Percentiles rank a stretch among this genome's conserved stretches.
Conservation (phyloP, 2,888 invertebrate genomes). For the Drosophila fulvimacula region DNA sequence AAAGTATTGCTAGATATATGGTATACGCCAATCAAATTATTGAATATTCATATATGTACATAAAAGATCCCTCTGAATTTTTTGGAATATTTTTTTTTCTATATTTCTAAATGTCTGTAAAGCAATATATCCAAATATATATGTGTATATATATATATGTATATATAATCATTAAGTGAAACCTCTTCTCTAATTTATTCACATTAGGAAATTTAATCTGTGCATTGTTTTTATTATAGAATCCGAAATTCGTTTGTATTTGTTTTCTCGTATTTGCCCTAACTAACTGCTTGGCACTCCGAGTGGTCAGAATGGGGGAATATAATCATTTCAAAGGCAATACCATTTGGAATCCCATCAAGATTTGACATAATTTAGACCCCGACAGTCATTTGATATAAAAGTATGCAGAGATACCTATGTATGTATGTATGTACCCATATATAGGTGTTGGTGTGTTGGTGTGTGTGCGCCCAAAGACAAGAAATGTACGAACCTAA, state of each 20-base stretch:
- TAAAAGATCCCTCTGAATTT: too few relatives aligned
- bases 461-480: conserved; percentile 31
- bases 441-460: neutral
- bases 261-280: neutral
- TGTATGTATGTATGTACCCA: neutral
- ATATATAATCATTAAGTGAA: neutral
- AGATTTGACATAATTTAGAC: conserved; percentile 77
- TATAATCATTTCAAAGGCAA: conserved; percentile 54
- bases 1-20: neutral
- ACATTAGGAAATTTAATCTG: conserved; percentile 22
- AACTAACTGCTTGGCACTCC: conserved; percentile 3
- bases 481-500: conserved; percentile 65
- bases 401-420: conserved; percentile 17
- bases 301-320: conserved; percentile 26
- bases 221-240: conserved; percentile 21
- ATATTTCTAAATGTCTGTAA: too few relatives aligned
- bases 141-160: neutral
- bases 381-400: conserved; percentile 59
- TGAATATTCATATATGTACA: neutral
- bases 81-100: neutral
- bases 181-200: conserved; percentile 18
- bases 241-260: neutral
- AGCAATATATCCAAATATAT: too few relatives aligned
- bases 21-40: neutral
- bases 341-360: conserved; percentile 73